Evolutionary conservation across 2,797 vertebrate genomes (phyloP), one percentile per base, ranked within the genome.

Genomic region (Dendrocincla tyrannina): DNA sequence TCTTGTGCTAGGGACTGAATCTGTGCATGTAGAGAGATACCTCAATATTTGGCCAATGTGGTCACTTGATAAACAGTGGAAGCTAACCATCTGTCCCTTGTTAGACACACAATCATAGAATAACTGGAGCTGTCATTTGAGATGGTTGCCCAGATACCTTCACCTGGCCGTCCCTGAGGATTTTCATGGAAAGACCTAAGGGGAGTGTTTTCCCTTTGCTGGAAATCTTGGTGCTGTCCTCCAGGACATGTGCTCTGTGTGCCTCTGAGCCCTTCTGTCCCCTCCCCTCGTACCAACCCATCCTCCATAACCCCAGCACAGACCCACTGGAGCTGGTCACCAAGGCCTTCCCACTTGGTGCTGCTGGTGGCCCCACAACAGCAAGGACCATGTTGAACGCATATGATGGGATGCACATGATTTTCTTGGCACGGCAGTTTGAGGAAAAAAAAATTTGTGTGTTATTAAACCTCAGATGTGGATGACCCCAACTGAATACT

Each of bases 171-270:
- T 14, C 28, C 11, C 24, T 70, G 56, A 22, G 24, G 32, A 22
- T 81, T 73, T 60, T 42, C 4, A 5, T 42, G 33, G 32, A 28
- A 66, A 88, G 14, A 56, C 17, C 11, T 70, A 27, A 42, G 16
- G 13, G 19, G 28, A 76, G 53, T 35, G 32, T 10, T n/a, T 72
- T 52, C 9, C 27, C 58, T 58, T 73, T 11, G 1, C n/a, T 50
- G 55, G 35, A 78, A 60, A 37, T 49, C 30, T 24, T 37, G 32
- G 20, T 52, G n/a, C 30, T 68, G 75, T 30, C 17, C 25, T 55
- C 28, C 39, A 91, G 46, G 7, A 47, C 0, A 0, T 14, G 32
- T 30, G 4, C 10, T 56, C 28, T 53, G 44, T n/a, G 44, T 59
- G 16, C 18, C 14, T 67, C 53, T 80, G 22, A 41, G 17, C 6